Evolutionary conservation across 2,113 vertebrate species (phyloP).

Genomic region (Gallinago paraguaiae): DNA sequence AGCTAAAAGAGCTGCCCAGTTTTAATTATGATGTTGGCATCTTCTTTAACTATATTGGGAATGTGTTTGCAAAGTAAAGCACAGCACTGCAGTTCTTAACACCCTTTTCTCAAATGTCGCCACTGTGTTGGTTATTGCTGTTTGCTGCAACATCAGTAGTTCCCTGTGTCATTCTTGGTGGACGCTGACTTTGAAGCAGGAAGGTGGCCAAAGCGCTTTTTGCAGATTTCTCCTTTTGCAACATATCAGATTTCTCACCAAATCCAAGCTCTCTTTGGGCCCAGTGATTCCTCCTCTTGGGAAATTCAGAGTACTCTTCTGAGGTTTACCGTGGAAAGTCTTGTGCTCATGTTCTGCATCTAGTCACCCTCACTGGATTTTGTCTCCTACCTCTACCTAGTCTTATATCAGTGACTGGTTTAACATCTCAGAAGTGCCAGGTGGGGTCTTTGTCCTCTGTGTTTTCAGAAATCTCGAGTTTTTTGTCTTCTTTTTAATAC

Average conservation of each 20-base stretch:
- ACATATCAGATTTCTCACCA: background rate
- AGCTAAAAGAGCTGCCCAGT: constrained; percentile 5
- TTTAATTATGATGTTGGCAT: constrained; percentile 48
- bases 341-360: background rate
- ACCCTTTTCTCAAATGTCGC: background rate
- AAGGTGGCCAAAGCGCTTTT: background rate
- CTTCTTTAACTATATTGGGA: constrained; percentile 28
- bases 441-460: background rate
- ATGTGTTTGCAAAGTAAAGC: constrained; percentile 8
- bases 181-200: background rate
- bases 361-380: background rate
- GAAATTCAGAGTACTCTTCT: background rate
- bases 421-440: background rate
- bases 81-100: constrained; percentile 5
- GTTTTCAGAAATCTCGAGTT: background rate
- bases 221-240: background rate
- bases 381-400: background rate
- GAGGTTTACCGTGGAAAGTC: background rate
- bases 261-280: background rate
- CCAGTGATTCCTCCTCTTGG: background rate
- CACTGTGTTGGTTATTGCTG: background rate
- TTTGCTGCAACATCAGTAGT: background rate
- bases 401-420: background rate
- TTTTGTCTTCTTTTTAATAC: background rate
- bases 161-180: background rate